Evolutionary conservation across 2,113 vertebrate species (phyloP).

Genomic region (Percina caprodes): DNA sequence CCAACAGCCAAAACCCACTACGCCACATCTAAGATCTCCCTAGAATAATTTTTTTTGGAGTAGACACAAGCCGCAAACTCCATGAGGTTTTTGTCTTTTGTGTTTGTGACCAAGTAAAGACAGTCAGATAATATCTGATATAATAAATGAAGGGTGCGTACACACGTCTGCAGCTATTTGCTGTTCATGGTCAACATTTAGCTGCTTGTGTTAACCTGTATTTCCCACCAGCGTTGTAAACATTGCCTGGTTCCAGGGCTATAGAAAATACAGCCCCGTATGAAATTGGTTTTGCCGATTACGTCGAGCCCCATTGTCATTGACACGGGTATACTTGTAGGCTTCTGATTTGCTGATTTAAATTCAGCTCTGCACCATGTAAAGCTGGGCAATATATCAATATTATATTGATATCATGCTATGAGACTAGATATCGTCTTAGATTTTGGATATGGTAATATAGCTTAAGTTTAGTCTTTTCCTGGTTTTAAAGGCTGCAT

Average conservation of each 20-base stretch:
- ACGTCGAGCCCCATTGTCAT: neutral
- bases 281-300: conserved; percentile 31
- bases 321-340: conserved; percentile 15
- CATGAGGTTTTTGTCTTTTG: conserved; percentile 2
- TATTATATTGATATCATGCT: no score
- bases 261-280: conserved; percentile 24
- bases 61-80: neutral
- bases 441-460: no score
- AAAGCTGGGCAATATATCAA: no score
- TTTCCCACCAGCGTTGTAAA: conserved; percentile 12
- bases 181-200: conserved; percentile 9
- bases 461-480: no score
- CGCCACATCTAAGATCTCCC: conserved; percentile 33
- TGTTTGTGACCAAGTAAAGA: conserved; percentile 14
- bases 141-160: neutral
- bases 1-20: conserved; percentile 17
- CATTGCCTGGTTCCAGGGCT: conserved; percentile 5
- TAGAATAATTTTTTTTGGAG: conserved; percentile 5
- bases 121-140: conserved; percentile 22
- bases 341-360: neutral
- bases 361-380: no score
- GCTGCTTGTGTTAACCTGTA: neutral
- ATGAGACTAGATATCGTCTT: no score
- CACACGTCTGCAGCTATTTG: conserved; percentile 4
- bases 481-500: no score